Conservation (phyloP, 2,888 invertebrate species). For the Drosophila niveifrons region DNA sequence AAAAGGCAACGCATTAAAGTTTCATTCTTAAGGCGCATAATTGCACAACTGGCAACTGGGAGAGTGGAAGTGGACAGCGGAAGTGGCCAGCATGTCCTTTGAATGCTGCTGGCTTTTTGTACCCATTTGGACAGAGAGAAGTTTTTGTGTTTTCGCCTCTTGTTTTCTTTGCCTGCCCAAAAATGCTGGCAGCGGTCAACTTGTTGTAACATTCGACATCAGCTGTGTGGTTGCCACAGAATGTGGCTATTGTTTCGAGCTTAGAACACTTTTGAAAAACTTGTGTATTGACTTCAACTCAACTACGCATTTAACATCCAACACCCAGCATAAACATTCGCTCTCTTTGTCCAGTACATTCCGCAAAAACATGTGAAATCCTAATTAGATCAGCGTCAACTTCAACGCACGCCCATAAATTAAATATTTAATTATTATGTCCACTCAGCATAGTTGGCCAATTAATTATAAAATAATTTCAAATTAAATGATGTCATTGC, state of each 20-base stretch:
- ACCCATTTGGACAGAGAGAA: slow-evolving; percentile 11
- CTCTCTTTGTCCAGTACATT: background rate
- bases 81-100: slow-evolving; percentile 20
- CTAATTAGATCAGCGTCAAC: slow-evolving; percentile 51
- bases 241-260: slow-evolving; percentile 1
- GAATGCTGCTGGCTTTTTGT: slow-evolving; percentile 6
- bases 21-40: slow-evolving; percentile 2
- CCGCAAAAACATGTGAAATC: background rate
- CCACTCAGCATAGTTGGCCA: slow-evolving; percentile 61
- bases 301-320: too few relatives aligned
- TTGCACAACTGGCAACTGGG: background rate
- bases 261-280: slow-evolving; percentile 2
- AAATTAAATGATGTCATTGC: slow-evolving; percentile 66
- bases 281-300: background rate
- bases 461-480: slow-evolving; percentile 78
- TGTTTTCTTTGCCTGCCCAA: slow-evolving; percentile 15
- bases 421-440: slow-evolving; percentile 77
- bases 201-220: slow-evolving; percentile 15
- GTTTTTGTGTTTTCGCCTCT: slow-evolving; percentile 26
- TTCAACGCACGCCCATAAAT: slow-evolving; percentile 56
- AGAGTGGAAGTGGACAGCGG: slow-evolving; percentile 17
- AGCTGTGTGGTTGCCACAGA: slow-evolving; percentile 4
- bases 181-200: slow-evolving; percentile 8
- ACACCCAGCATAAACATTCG: background rate
- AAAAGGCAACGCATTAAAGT: slow-evolving; percentile 9